Evolutionary conservation across 92 coral and sea anemone species (phyloP).

Genomic region (Porites divaricata): DNA sequence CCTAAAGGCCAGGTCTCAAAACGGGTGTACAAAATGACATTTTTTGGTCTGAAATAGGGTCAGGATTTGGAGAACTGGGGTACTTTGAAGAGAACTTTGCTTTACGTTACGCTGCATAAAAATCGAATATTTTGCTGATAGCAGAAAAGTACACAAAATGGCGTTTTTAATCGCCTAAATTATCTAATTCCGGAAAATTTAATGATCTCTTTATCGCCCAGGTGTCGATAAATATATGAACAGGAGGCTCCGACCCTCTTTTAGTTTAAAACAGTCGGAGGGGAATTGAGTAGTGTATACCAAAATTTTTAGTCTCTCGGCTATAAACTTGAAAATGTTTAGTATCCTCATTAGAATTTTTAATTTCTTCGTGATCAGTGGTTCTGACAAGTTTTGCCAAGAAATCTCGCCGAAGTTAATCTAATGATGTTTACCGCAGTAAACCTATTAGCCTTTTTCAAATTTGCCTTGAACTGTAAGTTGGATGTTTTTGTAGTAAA

Average conservation of each 20-base stretch:
- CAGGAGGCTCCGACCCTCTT: neutral
- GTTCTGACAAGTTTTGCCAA: neutral
- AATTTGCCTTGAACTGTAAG: neutral
- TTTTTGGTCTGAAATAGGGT: too few relatives aligned
- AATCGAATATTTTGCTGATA: slow-evolving; percentile 4
- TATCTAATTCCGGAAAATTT: slow-evolving; percentile 31
- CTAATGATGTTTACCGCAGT: neutral
- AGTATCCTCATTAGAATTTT: neutral
- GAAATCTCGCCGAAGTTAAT: slow-evolving; percentile 14
- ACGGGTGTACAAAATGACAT: too few relatives aligned
- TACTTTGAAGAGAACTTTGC: too few relatives aligned
- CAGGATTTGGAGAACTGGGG: too few relatives aligned
- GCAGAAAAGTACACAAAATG: slow-evolving; percentile 22
- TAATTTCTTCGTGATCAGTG: neutral
- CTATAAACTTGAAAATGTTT: neutral
- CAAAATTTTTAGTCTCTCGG: neutral
- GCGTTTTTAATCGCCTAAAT: slow-evolving; percentile 23
- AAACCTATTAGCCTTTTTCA: neutral
- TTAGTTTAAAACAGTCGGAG: neutral
- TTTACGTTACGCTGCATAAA: neutral
- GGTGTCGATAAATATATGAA: slow-evolving; percentile 14
- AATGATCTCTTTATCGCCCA: slow-evolving; percentile 3
- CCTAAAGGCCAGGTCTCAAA: too few relatives aligned
- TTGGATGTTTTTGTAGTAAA: neutral
- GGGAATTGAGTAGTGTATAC: neutral